phyloP scores from a whole-genome alignment of 2,113 vertebrate genomes.

The Psilopogon haemacephalus region DNA sequence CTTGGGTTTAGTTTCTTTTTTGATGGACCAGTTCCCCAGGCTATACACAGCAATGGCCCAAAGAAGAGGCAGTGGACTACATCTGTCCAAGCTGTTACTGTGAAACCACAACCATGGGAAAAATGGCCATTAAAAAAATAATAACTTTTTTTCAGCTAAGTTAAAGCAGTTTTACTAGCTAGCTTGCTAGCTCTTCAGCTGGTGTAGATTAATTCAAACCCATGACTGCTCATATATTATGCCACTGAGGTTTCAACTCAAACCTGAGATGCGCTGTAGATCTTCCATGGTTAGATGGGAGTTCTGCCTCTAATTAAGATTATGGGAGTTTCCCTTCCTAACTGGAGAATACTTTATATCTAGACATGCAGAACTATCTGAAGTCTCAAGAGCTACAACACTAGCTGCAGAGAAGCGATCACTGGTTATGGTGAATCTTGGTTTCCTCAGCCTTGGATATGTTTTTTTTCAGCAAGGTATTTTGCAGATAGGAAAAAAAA shows the following conservation, averaged over 20 bases:
- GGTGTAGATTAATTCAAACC: neutral
- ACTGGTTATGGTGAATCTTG: neutral
- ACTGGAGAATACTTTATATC: neutral
- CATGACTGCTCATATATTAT: accelerated
- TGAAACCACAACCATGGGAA: neutral
- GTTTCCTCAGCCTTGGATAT: neutral
- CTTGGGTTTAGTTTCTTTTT: neutral
- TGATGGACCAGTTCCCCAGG: neutral
- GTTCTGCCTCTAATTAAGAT: neutral
- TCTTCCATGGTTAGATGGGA: neutral
- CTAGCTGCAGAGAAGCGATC: neutral
- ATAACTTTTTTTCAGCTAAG: neutral
- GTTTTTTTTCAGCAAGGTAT: neutral
- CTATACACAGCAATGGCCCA: neutral
- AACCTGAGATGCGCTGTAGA: neutral
- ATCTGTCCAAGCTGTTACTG: neutral
- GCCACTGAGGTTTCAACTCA: neutral
- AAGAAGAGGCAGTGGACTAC: neutral
- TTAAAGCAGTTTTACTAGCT: neutral
- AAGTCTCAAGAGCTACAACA: neutral
- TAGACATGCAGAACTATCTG: neutral
- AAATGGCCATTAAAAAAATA: neutral
- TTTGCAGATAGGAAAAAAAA: neutral
- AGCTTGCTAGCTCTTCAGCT: neutral
- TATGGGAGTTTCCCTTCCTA: neutral